Evolutionary conservation across 2,888 invertebrate species (phyloP).

Genomic region (Abscondita cerata): DNA sequence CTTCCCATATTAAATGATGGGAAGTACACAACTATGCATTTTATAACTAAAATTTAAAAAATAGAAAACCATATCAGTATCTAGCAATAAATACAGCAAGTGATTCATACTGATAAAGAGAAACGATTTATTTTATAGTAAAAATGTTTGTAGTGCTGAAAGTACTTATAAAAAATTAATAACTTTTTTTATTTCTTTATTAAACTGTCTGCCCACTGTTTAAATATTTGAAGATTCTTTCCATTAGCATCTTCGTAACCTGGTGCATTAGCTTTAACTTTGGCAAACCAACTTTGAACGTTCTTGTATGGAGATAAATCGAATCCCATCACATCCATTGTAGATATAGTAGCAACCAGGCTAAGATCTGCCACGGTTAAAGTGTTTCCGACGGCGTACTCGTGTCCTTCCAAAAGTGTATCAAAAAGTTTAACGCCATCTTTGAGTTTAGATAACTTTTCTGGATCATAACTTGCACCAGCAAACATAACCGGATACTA

Average conservation of each 20-base stretch:
- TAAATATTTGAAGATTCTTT: background rate
- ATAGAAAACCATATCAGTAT: no score
- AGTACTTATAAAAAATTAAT: no score
- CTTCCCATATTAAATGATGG: no score
- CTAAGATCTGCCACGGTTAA: slow-evolving; percentile 81
- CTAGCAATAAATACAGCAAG: no score
- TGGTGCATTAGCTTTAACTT: slow-evolving; percentile 64
- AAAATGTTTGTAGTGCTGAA: no score
- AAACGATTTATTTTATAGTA: no score
- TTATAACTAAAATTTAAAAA: no score
- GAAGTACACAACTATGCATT: no score
- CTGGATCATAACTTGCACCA: slow-evolving; percentile 62
- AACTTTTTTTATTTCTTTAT: slow-evolving; percentile 1
- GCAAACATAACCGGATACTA: slow-evolving; percentile 60
- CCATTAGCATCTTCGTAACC: slow-evolving; percentile 62
- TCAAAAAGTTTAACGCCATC: slow-evolving; percentile 74
- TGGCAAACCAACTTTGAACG: slow-evolving; percentile 68
- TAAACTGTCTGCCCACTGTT: slow-evolving; percentile 1
- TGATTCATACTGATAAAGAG: no score
- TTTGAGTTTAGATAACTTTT: slow-evolving; percentile 72
- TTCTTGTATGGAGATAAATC: slow-evolving; percentile 75
- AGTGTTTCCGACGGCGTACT: slow-evolving; percentile 75
- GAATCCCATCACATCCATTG: slow-evolving; percentile 67
- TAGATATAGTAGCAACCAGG: slow-evolving; percentile 72
- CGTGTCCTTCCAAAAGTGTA: slow-evolving; percentile 71